Conservation (phyloP, 2,888 invertebrate genomes). For the Gibbula magus region DNA sequence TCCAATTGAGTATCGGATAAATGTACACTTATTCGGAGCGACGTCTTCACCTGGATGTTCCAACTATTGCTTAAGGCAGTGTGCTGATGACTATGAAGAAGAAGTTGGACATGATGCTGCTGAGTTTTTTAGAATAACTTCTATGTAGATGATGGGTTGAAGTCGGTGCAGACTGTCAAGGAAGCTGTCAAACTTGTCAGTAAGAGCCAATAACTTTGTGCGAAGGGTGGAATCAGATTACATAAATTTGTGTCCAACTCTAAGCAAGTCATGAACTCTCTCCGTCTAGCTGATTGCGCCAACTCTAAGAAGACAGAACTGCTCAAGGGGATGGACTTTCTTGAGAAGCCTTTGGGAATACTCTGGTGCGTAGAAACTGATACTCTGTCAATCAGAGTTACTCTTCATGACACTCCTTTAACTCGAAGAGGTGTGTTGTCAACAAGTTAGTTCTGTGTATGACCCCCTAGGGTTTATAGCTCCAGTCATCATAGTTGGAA, state of each 20-base stretch:
- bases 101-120: background rate
- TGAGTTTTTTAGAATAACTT: conserved; percentile 25
- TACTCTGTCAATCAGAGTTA: conserved; percentile 42
- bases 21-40: conserved; percentile 15
- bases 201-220: conserved; percentile 35
- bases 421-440: conserved; percentile 46
- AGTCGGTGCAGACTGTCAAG: conserved; percentile 28
- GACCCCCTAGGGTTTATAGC: conserved; percentile 52
- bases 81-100: background rate
- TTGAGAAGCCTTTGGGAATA: conserved; percentile 45
- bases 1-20: conserved; percentile 6
- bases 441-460: conserved; percentile 37
- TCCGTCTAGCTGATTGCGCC: conserved; percentile 40
- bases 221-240: conserved; percentile 40
- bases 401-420: conserved; percentile 36
- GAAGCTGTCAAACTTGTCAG: conserved; percentile 37
- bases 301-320: conserved; percentile 22
- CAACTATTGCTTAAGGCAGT: background rate
- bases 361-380: conserved; percentile 48
- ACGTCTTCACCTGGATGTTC: background rate
- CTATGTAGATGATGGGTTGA: conserved; percentile 50
- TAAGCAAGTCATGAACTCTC: conserved; percentile 35
- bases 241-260: conserved; percentile 50
- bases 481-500: conserved; percentile 44
- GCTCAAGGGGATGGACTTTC: conserved; percentile 27